phyloP scores from a whole-genome alignment of 2,888 invertebrate species.

The Plebejus melissa region DNA sequence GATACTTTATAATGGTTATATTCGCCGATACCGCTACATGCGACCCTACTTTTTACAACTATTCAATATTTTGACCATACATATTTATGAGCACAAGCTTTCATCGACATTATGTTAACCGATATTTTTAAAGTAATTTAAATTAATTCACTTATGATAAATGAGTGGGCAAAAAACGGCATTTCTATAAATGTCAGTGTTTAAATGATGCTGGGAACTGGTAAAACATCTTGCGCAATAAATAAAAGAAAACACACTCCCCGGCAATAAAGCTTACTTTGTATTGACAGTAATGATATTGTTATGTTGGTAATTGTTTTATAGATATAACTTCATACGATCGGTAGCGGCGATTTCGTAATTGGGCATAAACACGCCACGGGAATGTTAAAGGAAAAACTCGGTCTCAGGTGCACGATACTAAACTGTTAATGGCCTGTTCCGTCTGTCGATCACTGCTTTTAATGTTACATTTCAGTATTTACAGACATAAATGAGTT shows the following conservation, averaged over 20 bases:
- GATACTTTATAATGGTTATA: neutral
- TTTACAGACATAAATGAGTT: neutral
- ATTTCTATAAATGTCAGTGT: constrained; percentile 63
- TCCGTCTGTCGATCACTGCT: constrained; percentile 8
- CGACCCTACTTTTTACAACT: neutral
- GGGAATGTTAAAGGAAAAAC: constrained; percentile 55
- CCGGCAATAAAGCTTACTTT: constrained; percentile 36
- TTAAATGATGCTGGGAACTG: constrained; percentile 58
- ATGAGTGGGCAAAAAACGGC: constrained; percentile 54
- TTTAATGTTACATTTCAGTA: neutral
- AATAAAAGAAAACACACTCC: constrained; percentile 34
- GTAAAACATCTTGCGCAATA: constrained; percentile 47
- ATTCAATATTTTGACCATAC: constrained; percentile 53
- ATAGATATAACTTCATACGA: constrained; percentile 60
- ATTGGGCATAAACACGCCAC: constrained; percentile 54
- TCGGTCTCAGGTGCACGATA: constrained; percentile 53
- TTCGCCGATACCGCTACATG: constrained; percentile 38
- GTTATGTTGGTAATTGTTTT: constrained; percentile 50
- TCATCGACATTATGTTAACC: constrained; percentile 59
- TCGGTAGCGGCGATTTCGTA: constrained; percentile 54
- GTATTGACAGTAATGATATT: constrained; percentile 32
- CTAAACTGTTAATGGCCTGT: neutral
- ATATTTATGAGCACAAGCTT: constrained; percentile 46
- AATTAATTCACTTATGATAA: constrained; percentile 76
- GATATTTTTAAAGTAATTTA: constrained; percentile 66